Evolutionary conservation across 2,888 invertebrate genomes (phyloP), one percentile per base, ranked within the genome.

Genomic region (Meta bourneti): DNA sequence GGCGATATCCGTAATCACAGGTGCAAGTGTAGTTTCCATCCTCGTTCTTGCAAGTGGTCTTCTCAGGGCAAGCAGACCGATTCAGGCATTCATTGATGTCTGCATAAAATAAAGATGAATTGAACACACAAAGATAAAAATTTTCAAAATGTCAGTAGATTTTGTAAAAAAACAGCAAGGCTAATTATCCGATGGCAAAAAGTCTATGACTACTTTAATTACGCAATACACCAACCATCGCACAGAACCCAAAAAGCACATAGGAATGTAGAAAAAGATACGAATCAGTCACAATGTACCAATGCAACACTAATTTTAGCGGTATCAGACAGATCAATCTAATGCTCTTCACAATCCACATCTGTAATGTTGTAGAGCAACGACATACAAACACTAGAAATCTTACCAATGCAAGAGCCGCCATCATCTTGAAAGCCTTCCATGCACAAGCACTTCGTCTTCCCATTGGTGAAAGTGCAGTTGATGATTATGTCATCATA

Each of bases 81-180:
- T 77, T 51, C 8, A 77, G 52, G 19, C 77, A 77, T 8, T 77
- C 77, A 19, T 77, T 11, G 49, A 77, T 77, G n/a, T 77, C 77
- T 77, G 77, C 0, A 77, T 19, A 11, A 16, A 34, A 4, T 34
- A 34, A 34, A 34, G 34, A 34, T 34, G 34, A 34, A 4, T 34
- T 34, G 4, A 2, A 4, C 34, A 2, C 4, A n/a, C n/a, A n/a
- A n/a, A n/a, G n/a, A n/a, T n/a, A n/a, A n/a, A n/a, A n/a, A n/a
- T n/a, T n/a, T n/a, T n/a, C n/a, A n/a, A n/a, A n/a, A n/a, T 34
- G 34, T 34, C 34, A 34, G 4, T 34, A 34, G 34, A 34, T 2
- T 34, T 34, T 34, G 34, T 34, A 4, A 34, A 4, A 34, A 34
- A 34, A 34, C 34, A 34, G 34, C 34, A 34, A 34, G 1, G 1